Evolutionary conservation across 2,888 invertebrate genomes (phyloP), one percentile per base, ranked within the genome.

Genomic region (Heliconius cydno): DNA sequence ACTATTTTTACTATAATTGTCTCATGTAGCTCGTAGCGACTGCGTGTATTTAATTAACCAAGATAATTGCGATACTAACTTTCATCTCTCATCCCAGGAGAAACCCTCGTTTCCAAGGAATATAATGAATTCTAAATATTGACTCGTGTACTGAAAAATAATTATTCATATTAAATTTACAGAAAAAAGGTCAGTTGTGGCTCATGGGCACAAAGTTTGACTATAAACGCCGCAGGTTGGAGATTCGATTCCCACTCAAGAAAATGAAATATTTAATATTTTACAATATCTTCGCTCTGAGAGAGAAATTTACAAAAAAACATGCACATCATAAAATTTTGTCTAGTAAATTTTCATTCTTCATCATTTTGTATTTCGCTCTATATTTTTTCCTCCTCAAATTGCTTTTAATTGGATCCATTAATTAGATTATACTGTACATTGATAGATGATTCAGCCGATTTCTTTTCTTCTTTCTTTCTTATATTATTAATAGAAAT

Each of bases 41-140:
- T 67, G 67, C 67, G 67, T 67, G 34, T 22, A 67, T 67, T 67
- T 67, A 67, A 67, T 67, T 67, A 67, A 67, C 34, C 10, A 34
- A 34, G 34, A 22, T 22, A 67, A 67, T 34, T 67, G 34, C 67
- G 34, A 10, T 67, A 22, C 34, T 34, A 67, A 67, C 34, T 67
- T 67, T 34, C 67, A 67, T 34, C 67, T n/a, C 67, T 67, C 22
- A 12, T 67, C 34, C 34, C 67, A 22, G 34, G 67, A 34, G 66
- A 22, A 22, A 34, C 34, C 34, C 22, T 67, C 22, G 34, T 67
- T 67, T 9, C 34, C 22, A 67, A 67, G 34, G 10, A 34, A 34
- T 34, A 67, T 12, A 67, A 67, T 67, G 34, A 38, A 67, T 38
- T 67, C 67, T 9, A 67, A 67, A 67, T 67, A 34, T 67, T 67